Percentiles rank a stretch among this genome's conserved stretches.
These are phyloP conservation scores for Troides helena DNA, from an alignment of 2,888 invertebrate species.

Conservation along the genomic window DNA sequence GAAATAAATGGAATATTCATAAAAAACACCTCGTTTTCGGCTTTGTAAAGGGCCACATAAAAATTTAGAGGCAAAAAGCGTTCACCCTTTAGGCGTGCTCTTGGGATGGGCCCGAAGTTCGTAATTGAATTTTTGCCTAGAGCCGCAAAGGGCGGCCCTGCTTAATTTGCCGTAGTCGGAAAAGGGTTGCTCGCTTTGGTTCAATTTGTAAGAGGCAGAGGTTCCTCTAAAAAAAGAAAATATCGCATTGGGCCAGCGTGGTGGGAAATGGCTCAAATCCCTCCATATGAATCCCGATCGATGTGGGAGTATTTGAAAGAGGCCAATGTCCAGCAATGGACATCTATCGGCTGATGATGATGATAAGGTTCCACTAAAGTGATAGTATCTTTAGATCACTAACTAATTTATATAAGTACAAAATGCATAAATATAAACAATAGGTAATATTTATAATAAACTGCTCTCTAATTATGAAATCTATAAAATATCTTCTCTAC, in stretches of 20 bases:
- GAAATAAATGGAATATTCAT: slow-evolving; percentile 75
- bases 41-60: slow-evolving; percentile 77
- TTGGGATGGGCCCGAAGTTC: slow-evolving; percentile 75
- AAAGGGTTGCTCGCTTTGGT: slow-evolving; percentile 62
- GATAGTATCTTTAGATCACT: background rate
- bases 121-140: slow-evolving; percentile 80
- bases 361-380: background rate
- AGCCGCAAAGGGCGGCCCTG: slow-evolving; percentile 77
- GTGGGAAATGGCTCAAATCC: no score
- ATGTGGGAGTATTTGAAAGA: no score
- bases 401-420: background rate
- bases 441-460: no score
- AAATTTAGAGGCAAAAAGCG: slow-evolving; percentile 74
- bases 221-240: slow-evolving; percentile 2
- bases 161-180: slow-evolving; percentile 73
- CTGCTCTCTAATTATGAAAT: no score
- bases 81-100: slow-evolving; percentile 71
- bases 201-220: slow-evolving; percentile 32
- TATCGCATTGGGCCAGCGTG: no score
- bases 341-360: no score
- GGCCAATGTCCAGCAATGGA: no score
- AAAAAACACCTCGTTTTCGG: slow-evolving; percentile 73
- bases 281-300: no score
- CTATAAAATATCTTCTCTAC: no score
- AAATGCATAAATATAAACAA: background rate